These are phyloP conservation scores for Sarcophaga rosellei DNA, from an alignment of 2,888 invertebrate species.

Conservation along the genomic window DNA sequence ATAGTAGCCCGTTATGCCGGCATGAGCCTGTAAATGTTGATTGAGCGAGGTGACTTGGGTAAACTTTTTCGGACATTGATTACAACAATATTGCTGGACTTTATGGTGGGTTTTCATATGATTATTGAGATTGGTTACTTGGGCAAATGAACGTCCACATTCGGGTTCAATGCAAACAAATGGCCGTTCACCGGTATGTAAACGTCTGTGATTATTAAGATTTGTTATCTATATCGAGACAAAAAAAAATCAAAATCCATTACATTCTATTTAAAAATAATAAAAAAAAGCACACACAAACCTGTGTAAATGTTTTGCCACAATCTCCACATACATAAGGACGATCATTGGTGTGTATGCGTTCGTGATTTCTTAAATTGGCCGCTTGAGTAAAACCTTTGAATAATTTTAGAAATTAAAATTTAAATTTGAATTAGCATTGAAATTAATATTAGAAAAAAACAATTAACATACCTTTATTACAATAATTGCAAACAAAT, in stretches of 20 bases:
- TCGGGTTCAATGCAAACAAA: constrained; percentile 81
- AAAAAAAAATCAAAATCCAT: constrained; percentile 2
- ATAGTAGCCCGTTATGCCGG: constrained; percentile 80
- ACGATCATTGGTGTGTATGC: constrained; percentile 81
- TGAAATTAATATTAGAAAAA: background rate
- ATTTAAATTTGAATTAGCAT: background rate
- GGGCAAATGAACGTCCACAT: constrained; percentile 81
- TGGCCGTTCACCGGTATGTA: constrained; percentile 81
- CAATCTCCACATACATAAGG: constrained; percentile 81
- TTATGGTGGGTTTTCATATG: constrained; percentile 82
- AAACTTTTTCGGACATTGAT: constrained; percentile 81
- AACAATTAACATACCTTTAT: constrained; percentile 77
- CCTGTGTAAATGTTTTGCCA: constrained; percentile 81
- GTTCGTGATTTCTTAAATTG: constrained; percentile 81
- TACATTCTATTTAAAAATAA: background rate
- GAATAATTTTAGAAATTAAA: background rate
- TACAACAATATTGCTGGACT: constrained; percentile 81
- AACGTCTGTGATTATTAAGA: constrained; percentile 81
- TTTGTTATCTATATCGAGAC: constrained; percentile 77
- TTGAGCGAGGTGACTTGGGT: constrained; percentile 81
- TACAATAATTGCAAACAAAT: constrained; percentile 80
- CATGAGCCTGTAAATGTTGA: constrained; percentile 81
- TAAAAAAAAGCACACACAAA: constrained; percentile 39
- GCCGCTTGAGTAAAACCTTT: constrained; percentile 81
- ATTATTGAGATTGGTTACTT: constrained; percentile 81